Evolutionary conservation across 2,113 vertebrate species (phyloP), one percentile per base, ranked within the genome.

Genomic region (Pseudorhombus dupliciocellatus): DNA sequence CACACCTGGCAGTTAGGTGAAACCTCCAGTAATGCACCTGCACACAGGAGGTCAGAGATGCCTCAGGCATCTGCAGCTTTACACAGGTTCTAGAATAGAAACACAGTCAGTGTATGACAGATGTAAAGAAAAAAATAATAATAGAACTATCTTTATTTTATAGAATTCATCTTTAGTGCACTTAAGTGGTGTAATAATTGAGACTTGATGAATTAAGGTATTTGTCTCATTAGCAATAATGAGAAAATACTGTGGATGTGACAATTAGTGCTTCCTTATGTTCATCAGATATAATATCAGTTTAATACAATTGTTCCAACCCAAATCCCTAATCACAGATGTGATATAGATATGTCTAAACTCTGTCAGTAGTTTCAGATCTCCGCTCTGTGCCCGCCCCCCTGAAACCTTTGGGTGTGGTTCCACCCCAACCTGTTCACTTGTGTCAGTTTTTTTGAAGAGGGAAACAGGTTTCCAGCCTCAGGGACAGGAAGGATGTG

Each of bases 401-500:
- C 48, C 30, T 44, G 5, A 34, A 50, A 60, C 14, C 30, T 50
- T 21, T 75, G 9, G 10, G 40, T 53, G 12, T 44, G 24, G 15
- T 50, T 21, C 30, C 18, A 10, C 54, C 40, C 50, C 50, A 72
- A 40, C 20, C 46, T 28, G 46, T 20, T 48, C 25, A 55, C 31
- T 51, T 75, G 15, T 55, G 4, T 51, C 3, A 67, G 7, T 56
- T 28, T 61, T 28, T 61, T 21, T 26, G 4, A 56, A 46, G 1
- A 15, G 3, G 8, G 40, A 64, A 73, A 46, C 30, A 10, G 6
- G 63, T 76, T 71, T 63, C 30, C 16, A 22, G 54, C 18, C 37
- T 73, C 22, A 55, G 18, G 55, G 16, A 63, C 24, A 53, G 14
- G 52, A 73, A 56, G 59, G 11, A 31, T 73, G 24, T 54, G 14